A percentile compares a stretch with the other conserved stretches of the same genome.
phyloP scores from a whole-genome alignment of 2,797 vertebrate species.

The Etheostoma perlongum region DNA sequence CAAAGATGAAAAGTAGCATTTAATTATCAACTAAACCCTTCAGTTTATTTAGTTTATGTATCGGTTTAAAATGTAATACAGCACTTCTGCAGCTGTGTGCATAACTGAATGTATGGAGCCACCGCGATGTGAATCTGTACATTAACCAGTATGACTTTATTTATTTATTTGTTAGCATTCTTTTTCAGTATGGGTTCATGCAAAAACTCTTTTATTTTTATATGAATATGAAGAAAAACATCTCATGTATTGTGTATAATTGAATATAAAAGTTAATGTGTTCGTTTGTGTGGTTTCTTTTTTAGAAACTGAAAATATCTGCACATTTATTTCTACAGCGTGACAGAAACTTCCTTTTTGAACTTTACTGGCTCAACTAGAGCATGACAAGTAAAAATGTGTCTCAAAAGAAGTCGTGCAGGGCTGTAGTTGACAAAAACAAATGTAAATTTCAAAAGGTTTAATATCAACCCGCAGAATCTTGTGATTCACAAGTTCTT shows the following conservation, averaged over 20 bases:
- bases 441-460: not conserved
- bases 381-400: not conserved
- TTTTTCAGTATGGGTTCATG: slow-evolving; percentile 27
- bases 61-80: not conserved
- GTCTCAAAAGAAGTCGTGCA: not conserved
- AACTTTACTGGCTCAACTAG: not conserved
- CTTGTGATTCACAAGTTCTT: not conserved
- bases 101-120: not conserved
- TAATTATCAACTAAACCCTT: not conserved
- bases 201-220: slow-evolving; percentile 67
- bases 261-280: slow-evolving; percentile 34
- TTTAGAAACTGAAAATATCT: not conserved
- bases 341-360: not conserved
- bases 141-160: slow-evolving; percentile 18
- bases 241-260: not conserved
- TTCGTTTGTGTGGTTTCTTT: not conserved
- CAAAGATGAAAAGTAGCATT: not conserved
- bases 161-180: slow-evolving; percentile 40
- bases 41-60: slow-evolving; percentile 6
- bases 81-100: slow-evolving; percentile 9
- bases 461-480: not conserved
- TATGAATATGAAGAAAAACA: slow-evolving; percentile 39
- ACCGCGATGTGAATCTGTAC: not conserved
- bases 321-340: not conserved
- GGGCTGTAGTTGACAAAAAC: not conserved